A percentile compares a stretch with the other conserved stretches of the same genome.
Conservation (phyloP, 2,797 vertebrate species). For the Anabas testudineus region DNA sequence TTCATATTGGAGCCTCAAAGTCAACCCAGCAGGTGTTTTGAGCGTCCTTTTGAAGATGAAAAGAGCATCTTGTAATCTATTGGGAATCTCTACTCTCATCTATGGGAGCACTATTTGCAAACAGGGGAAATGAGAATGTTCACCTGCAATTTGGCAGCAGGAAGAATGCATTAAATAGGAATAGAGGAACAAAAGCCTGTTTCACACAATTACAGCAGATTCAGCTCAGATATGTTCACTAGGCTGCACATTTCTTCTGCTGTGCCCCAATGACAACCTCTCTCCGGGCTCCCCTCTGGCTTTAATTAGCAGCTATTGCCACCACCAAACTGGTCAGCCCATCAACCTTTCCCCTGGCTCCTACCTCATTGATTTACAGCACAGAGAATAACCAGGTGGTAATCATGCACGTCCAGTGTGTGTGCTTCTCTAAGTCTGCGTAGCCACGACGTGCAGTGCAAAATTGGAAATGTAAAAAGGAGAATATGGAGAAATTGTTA, state of each 20-base stretch:
- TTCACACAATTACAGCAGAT: constrained; percentile 43
- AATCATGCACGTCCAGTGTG: constrained; percentile 61
- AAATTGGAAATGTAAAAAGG: constrained; percentile 7
- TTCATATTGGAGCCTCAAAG: constrained; percentile 27
- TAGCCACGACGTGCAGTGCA: constrained; percentile 16
- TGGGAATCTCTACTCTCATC: constrained; percentile 37
- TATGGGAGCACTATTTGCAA: constrained; percentile 19
- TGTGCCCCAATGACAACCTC: constrained; percentile 44
- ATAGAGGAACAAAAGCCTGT: constrained; percentile 1
- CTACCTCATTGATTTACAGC: constrained; percentile 70
- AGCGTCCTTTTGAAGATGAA: constrained; percentile 42
- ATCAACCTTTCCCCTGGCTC: constrained; percentile 53
- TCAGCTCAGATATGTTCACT: constrained; percentile 40
- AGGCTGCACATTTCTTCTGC: constrained; percentile 40
- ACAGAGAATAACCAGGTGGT: constrained; percentile 51
- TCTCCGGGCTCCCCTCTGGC: constrained; percentile 27
- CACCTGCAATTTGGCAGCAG: constrained; percentile 23
- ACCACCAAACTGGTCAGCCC: constrained; percentile 42
- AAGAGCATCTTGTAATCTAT: constrained; percentile 25
- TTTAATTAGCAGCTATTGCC: constrained; percentile 73
- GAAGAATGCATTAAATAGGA: neutral
- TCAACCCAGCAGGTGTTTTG: constrained; percentile 46
- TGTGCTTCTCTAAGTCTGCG: constrained; percentile 24
- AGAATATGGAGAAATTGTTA: constrained; percentile 9
- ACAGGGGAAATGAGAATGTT: constrained; percentile 2